phyloP scores from a whole-genome alignment of 2,797 vertebrate species.

The Sebastes kiyomatsui region DNA sequence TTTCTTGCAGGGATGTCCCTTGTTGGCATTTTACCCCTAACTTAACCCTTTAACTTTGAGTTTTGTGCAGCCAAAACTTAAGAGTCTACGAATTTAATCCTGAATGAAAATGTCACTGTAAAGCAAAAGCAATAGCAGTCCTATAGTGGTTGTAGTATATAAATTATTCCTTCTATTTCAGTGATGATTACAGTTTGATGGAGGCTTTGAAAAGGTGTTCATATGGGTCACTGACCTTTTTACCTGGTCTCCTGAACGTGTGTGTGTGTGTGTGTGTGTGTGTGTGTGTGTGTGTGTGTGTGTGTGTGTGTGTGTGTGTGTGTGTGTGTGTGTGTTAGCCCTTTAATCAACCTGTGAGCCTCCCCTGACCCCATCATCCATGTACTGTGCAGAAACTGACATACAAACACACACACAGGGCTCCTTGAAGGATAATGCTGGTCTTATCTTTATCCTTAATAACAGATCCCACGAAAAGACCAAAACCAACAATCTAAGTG shows the following conservation, averaged over 20 bases:
- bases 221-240: conserved; percentile 17
- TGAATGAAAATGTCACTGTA: neutral
- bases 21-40: neutral
- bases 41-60: neutral
- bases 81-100: neutral
- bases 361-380: neutral
- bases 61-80: neutral
- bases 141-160: neutral
- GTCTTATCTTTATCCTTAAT: too few species aligned
- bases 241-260: neutral
- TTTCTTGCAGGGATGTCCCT: too few species aligned
- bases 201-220: neutral
- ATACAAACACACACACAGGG: neutral
- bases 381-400: neutral
- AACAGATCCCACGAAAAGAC: too few species aligned
- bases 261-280: neutral
- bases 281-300: neutral
- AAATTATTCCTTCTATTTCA: neutral
- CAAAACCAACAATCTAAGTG: too few species aligned
- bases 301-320: neutral
- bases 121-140: neutral
- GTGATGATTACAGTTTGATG: conserved; percentile 7
- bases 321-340: neutral
- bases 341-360: neutral
- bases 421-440: too few species aligned